Evolutionary conservation across 2,113 vertebrate species (phyloP).

Genomic region (Vulpes vulpes): DNA sequence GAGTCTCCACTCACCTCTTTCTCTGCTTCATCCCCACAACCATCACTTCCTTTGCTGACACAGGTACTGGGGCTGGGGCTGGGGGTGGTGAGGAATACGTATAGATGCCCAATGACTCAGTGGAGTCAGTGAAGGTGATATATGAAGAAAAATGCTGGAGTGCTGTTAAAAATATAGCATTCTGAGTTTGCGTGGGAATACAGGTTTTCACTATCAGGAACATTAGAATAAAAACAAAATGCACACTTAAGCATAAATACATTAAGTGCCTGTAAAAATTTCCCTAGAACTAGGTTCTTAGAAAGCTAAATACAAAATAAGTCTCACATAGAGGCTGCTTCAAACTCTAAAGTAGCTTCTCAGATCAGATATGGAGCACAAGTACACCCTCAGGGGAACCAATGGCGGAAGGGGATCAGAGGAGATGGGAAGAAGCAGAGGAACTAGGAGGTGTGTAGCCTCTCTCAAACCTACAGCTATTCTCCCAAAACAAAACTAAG

Average conservation of each 20-base stretch:
- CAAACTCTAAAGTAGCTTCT: conserved; percentile 20
- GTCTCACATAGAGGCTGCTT: conserved; percentile 45
- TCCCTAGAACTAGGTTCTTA: conserved; percentile 63
- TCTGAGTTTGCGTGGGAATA: conserved; percentile 60
- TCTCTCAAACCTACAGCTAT: conserved; percentile 54
- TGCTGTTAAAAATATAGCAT: conserved; percentile 72
- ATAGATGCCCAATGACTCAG: conserved; percentile 28
- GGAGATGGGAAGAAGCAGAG: conserved; percentile 2
- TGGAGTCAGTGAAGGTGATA: conserved; percentile 65
- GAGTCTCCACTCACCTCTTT: conserved; percentile 71
- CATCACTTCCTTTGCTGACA: conserved; percentile 64
- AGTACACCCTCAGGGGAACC: background rate
- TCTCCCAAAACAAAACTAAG: conserved; percentile 20
- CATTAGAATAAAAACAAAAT: conserved; percentile 66
- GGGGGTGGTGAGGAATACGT: conserved; percentile 20
- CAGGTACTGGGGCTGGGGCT: conserved; percentile 34
- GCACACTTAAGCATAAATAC: conserved; percentile 46
- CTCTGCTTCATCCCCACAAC: conserved; percentile 57
- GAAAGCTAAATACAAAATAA: conserved; percentile 58
- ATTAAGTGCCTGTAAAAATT: conserved; percentile 44
- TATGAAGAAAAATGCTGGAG: conserved; percentile 59
- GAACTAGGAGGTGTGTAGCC: background rate
- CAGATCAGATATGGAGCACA: background rate
- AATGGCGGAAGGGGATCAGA: background rate
- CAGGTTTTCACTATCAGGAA: conserved; percentile 35